Evolutionary conservation across 2,888 invertebrate genomes (phyloP).

Genomic region (Hypercompe scribonia): DNA sequence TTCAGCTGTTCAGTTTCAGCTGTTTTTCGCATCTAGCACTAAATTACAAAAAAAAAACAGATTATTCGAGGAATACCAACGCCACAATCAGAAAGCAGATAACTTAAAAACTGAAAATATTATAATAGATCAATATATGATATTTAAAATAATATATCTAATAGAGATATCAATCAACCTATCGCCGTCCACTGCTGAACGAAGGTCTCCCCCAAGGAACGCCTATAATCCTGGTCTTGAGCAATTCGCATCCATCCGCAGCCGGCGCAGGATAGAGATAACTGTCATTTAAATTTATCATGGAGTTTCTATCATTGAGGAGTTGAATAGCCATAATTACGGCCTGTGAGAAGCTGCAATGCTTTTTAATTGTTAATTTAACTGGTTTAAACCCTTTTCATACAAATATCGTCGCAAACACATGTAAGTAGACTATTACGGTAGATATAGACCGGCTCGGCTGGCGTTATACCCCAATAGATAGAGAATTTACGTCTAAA

Average conservation of each 20-base stretch:
- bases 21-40: neutral
- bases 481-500: too few relatives aligned
- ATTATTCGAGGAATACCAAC: neutral
- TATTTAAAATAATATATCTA: neutral
- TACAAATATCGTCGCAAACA: too few relatives aligned
- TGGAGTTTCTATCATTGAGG: neutral
- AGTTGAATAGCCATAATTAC: neutral
- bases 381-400: neutral
- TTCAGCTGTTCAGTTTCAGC: neutral
- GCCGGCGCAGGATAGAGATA: too few relatives aligned
- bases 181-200: too few relatives aligned
- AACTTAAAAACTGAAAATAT: neutral
- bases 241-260: too few relatives aligned
- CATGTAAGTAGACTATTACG: too few relatives aligned
- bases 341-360: neutral
- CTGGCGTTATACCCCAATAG: too few relatives aligned
- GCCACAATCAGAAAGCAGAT: neutral
- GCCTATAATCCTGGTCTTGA: too few relatives aligned
- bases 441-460: too few relatives aligned
- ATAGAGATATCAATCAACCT: too few relatives aligned
- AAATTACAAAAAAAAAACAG: neutral
- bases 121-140: neutral
- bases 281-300: neutral
- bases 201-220: too few relatives aligned
- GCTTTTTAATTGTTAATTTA: neutral